Evolutionary conservation across 1,140 invertebrate species (phyloP), one percentile per base, ranked within the genome.

Genomic region (Heliconius nattereri): DNA sequence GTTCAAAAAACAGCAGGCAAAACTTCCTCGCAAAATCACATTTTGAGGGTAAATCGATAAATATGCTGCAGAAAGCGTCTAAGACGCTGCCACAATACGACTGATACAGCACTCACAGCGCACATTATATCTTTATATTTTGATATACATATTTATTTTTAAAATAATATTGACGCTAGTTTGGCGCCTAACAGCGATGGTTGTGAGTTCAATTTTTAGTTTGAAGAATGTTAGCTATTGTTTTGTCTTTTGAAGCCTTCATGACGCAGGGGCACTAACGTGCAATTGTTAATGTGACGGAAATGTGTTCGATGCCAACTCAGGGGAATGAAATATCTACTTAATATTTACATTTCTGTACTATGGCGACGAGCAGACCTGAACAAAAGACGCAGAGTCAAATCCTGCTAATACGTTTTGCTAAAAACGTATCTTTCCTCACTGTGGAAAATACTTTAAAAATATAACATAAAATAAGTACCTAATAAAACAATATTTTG

Each of bases 41-140:
- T 45, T 70, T 49, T 20, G 23, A 70, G 75, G 66, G 60, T 20
- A 76, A 76, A 76, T 76, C 75, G 45, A 76, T 76, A 76, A 76
- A 76, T 76, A 76, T 76, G 57, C 75, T 76, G 75, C 45, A 66
- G 60, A 76, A 76, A 76, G 75, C 75, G 60, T 76, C 57, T 76
- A 71, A 37, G 60, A 66, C 7, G n/a, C 75, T 23, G 37, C 75
- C 75, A 76, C 75, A 76, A 66, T 66, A 66, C 60, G 23, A 26
- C 29, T 66, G 60, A 66, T 66, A 29, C 60, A 29, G 23, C 60
- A 29, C 60, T 13, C 26, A 11, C 20, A 13, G 26, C n/a, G 23
- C 26, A 66, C 26, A 66, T 26, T 66, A 66, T 66, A 66, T 66
- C 60, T 66, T 16, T 66, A 66, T 66, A 66, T 66, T 66, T 66